These are phyloP conservation scores for Gobio occitaniae DNA, from an alignment of 2,797 vertebrate species.

Conservation along the genomic window DNA sequence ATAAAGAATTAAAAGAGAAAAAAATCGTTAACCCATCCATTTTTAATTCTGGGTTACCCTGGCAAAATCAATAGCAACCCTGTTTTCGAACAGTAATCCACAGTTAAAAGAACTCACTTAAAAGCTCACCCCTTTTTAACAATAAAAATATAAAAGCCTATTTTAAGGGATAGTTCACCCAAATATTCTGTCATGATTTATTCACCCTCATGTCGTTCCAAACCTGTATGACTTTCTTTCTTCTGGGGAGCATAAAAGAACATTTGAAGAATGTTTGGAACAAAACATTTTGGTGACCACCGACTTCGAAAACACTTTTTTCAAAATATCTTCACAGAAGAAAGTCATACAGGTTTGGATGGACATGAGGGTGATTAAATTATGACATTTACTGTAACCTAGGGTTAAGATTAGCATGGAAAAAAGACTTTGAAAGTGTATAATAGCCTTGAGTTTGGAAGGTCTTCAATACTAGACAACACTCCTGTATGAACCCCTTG, in stretches of 20 bases:
- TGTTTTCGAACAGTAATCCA: not conserved
- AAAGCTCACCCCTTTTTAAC: not conserved
- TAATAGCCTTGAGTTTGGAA: not conserved
- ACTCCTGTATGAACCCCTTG: slow-evolving; percentile 13
- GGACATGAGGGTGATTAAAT: not conserved
- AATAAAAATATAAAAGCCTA: not conserved
- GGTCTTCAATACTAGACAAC: slow-evolving; percentile 26
- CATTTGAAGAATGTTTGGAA: not conserved
- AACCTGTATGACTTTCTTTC: not conserved
- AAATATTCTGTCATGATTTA: not conserved
- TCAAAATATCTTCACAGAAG: not conserved
- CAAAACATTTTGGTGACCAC: not conserved
- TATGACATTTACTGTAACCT: not conserved
- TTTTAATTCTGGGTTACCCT: not conserved
- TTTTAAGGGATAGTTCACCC: not conserved
- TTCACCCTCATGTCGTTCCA: not conserved
- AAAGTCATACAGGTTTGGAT: not conserved
- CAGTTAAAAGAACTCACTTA: not conserved
- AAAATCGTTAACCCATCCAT: not conserved
- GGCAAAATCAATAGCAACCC: not conserved
- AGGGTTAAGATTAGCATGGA: not conserved
- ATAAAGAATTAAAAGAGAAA: not conserved
- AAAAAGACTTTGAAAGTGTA: slow-evolving; percentile 18
- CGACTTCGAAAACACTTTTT: not conserved
- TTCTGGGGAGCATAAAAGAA: not conserved